Conservation (phyloP, 1,140 invertebrate genomes). For the Drosophila guanche region DNA sequence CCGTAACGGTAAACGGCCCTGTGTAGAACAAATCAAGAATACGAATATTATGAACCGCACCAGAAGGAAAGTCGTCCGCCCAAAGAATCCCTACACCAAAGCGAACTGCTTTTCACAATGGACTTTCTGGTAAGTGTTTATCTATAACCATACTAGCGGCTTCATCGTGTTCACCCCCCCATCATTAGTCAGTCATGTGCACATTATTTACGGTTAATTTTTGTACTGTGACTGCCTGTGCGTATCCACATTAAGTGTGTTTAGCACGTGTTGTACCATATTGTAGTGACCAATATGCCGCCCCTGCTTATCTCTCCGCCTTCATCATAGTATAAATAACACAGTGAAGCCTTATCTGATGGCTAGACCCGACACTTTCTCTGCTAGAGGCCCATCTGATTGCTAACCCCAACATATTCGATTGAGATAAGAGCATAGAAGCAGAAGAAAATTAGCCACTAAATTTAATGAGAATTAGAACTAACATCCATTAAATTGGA, state of each 20-base stretch:
- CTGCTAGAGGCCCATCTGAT: conserved; percentile 30
- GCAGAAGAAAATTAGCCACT: background rate
- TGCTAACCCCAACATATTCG: conserved; percentile 20
- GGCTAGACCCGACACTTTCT: conserved; percentile 20
- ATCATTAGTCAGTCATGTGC: conserved; percentile 40
- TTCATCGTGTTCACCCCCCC: background rate
- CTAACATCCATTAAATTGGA: conserved; percentile 41
- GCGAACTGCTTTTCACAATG: conserved; percentile 76
- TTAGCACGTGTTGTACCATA: conserved; percentile 62
- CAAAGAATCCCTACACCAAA: conserved; percentile 73
- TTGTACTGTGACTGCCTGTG: background rate
- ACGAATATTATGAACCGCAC: conserved; percentile 76
- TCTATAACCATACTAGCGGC: background rate
- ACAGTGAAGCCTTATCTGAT: too few relatives aligned
- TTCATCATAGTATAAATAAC: too few relatives aligned
- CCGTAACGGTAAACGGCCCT: conserved; percentile 51
- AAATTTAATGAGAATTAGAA: conserved; percentile 32
- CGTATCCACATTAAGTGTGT: too few relatives aligned
- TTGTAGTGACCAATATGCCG: conserved; percentile 21
- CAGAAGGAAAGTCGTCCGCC: conserved; percentile 70
- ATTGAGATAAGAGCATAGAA: background rate
- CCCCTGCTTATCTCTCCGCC: too few relatives aligned
- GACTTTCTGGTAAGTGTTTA: conserved; percentile 75
- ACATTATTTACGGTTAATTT: conserved; percentile 54
- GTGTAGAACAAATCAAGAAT: conserved; percentile 7